phyloP scores from a whole-genome alignment of 2,113 vertebrate genomes.

The Calcarius ornatus region DNA sequence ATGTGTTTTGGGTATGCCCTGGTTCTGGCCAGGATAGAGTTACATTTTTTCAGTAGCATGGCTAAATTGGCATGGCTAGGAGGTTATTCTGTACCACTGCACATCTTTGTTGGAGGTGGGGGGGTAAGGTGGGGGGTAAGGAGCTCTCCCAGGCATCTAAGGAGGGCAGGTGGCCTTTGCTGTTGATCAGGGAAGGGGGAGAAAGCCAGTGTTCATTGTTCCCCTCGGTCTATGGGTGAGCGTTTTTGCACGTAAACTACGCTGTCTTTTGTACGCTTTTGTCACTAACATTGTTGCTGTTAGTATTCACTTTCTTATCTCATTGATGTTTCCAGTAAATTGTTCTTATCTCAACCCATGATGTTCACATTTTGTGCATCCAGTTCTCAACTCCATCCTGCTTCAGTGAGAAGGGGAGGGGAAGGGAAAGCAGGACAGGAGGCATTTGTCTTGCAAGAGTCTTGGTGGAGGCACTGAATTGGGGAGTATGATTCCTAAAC shows the following conservation, averaged over 20 bases:
- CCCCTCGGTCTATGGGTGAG: accelerated
- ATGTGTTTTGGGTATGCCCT: not conserved
- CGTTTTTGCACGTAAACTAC: not conserved
- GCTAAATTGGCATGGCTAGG: not conserved
- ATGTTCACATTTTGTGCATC: accelerated
- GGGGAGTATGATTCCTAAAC: not conserved
- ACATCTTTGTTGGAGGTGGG: not conserved
- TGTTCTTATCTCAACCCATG: not conserved
- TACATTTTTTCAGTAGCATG: not conserved
- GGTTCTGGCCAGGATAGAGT: not conserved
- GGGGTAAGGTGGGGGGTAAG: too few species aligned
- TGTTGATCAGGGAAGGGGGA: not conserved
- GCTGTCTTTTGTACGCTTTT: not conserved
- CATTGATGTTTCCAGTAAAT: not conserved
- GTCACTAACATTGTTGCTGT: not conserved
- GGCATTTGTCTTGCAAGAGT: too few species aligned
- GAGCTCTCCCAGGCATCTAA: not conserved
- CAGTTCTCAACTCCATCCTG: accelerated
- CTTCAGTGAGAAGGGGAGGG: not conserved
- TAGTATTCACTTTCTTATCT: not conserved
- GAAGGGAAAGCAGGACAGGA: not conserved
- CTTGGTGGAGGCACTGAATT: not conserved
- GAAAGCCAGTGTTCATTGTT: not conserved
- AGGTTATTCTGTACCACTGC: not conserved
- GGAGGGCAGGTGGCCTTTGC: accelerated